These are phyloP conservation scores for Cryptosula pallasiana DNA, from an alignment of 2,888 invertebrate species.

Conservation along the genomic window DNA sequence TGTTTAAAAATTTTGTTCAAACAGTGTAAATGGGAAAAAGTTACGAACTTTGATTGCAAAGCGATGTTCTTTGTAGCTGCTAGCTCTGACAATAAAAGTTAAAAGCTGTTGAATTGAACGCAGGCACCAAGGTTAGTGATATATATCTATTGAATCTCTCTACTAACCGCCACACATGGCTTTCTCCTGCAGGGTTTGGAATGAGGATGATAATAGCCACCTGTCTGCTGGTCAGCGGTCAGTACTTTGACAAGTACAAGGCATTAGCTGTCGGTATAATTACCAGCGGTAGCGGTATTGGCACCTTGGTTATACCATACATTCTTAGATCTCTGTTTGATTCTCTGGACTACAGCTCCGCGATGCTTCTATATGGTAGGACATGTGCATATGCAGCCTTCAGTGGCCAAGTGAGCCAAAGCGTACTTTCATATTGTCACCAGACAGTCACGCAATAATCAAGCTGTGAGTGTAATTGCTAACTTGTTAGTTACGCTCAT, in stretches of 20 bases:
- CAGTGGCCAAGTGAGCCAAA: too few relatives aligned
- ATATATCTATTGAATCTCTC: too few relatives aligned
- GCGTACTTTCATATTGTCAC: too few relatives aligned
- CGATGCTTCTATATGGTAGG: neutral
- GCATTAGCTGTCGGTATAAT: constrained; percentile 4
- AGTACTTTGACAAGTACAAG: neutral
- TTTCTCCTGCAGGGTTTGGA: neutral
- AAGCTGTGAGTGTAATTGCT: neutral
- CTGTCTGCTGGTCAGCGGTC: neutral
- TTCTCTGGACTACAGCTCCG: neutral
- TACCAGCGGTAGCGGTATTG: neutral
- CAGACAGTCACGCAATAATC: neutral
- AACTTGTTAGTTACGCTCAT: neutral
- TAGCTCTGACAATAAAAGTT: too few relatives aligned
- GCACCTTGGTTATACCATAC: neutral
- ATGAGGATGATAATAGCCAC: neutral
- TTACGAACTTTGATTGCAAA: too few relatives aligned
- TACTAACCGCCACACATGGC: too few relatives aligned
- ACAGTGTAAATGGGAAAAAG: too few relatives aligned
- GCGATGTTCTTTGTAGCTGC: too few relatives aligned
- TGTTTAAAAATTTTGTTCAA: too few relatives aligned
- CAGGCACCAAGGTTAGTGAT: too few relatives aligned
- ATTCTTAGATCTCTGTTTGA: constrained; percentile 5
- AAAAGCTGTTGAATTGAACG: too few relatives aligned
- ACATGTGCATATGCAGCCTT: too few relatives aligned